Percentiles rank a stretch among this genome's conserved stretches.
These are phyloP conservation scores for Microtus ochrogaster DNA, from an alignment of 2,113 vertebrate species.

Conservation along the genomic window DNA sequence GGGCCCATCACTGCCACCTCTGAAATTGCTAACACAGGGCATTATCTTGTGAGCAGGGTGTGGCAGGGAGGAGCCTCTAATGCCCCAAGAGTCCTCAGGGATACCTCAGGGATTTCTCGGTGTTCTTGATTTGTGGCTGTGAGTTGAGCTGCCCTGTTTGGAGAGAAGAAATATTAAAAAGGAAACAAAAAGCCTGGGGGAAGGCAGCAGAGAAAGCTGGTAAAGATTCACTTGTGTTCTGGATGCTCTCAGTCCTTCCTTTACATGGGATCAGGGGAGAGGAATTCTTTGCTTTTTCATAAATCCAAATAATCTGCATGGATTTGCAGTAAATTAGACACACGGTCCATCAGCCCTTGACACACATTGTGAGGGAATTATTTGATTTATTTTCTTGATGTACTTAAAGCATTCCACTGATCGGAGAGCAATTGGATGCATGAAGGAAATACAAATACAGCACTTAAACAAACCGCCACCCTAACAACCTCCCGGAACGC, in stretches of 20 bases:
- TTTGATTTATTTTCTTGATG: constrained; percentile 73
- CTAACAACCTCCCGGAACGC: fast-evolving
- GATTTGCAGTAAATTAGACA: constrained; percentile 62
- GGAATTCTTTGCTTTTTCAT: constrained; percentile 52
- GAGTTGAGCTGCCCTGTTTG: background rate
- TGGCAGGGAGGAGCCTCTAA: fast-evolving
- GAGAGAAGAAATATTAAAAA: background rate
- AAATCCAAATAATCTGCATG: constrained; percentile 67
- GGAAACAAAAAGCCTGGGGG: background rate
- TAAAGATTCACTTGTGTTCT: background rate
- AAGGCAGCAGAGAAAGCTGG: background rate
- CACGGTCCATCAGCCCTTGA: constrained; percentile 41
- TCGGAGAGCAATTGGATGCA: background rate
- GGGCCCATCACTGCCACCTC: fast-evolving
- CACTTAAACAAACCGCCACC: background rate
- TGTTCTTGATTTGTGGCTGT: background rate
- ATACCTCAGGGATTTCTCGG: background rate
- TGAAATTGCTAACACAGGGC: fast-evolving
- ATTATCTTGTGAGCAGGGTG: background rate
- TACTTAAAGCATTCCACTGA: constrained; percentile 58
- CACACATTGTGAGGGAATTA: constrained; percentile 51
- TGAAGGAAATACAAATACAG: constrained; percentile 53
- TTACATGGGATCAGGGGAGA: background rate
- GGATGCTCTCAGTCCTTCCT: background rate
- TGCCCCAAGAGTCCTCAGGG: fast-evolving